Evolutionary conservation across 23 tunicate species (phyloP).

Genomic region (Clavelina lepadiformis): DNA sequence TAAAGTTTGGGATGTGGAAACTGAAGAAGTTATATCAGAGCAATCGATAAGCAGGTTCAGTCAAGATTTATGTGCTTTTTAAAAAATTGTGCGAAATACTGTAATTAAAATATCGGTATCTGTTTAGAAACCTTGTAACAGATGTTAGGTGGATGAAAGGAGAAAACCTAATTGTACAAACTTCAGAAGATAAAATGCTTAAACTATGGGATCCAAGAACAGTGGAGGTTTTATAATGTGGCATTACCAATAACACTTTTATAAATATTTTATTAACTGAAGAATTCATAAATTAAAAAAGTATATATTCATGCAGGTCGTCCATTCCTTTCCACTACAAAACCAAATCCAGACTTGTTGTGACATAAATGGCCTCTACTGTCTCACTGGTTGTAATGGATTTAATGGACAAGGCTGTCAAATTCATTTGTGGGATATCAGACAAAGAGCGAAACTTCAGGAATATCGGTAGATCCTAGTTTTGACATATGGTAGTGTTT

Average conservation of each 20-base stretch:
- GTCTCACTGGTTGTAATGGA: constrained; percentile 61
- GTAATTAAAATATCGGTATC: too few relatives aligned
- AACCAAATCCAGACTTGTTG: constrained; percentile 74
- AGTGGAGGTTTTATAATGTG: constrained; percentile 27
- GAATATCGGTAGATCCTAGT: constrained; percentile 34
- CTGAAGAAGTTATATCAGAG: constrained; percentile 20
- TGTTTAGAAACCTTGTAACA: constrained; percentile 65
- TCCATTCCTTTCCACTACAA: constrained; percentile 42
- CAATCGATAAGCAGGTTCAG: constrained; percentile 39
- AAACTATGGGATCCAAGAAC: constrained; percentile 71
- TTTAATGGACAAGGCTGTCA: constrained; percentile 69
- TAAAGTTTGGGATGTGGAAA: constrained; percentile 65
- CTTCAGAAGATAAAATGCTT: constrained; percentile 72
- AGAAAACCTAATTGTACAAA: constrained; percentile 39
- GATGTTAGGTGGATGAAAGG: constrained; percentile 45
- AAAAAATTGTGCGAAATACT: too few relatives aligned
- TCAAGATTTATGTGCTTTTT: too few relatives aligned
- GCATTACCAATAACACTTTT: too few relatives aligned
- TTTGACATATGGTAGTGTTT: background rate
- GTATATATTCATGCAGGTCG: too few relatives aligned
- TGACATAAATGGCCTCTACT: constrained; percentile 28
- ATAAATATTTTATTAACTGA: too few relatives aligned
- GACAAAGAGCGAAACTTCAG: constrained; percentile 27
- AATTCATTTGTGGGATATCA: constrained; percentile 49
- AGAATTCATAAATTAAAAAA: too few relatives aligned